phyloP scores from a whole-genome alignment of 2,797 vertebrate genomes.

The Sebastolobus altivelis region DNA sequence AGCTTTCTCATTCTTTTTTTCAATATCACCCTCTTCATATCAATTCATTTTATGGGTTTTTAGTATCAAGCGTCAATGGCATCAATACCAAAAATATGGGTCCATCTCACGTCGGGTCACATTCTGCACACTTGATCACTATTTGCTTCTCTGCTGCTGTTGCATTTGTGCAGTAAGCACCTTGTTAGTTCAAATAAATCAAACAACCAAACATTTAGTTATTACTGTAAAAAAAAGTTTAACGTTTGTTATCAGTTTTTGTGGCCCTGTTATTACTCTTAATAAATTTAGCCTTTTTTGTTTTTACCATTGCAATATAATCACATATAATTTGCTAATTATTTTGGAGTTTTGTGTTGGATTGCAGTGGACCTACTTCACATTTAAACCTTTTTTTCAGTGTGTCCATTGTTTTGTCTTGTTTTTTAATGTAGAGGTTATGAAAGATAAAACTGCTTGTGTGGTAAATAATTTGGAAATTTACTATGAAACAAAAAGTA shows the following conservation, averaged over 20 bases:
- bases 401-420: neutral
- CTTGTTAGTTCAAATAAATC: neutral
- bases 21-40: no score
- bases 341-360: fast-evolving
- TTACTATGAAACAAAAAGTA: neutral
- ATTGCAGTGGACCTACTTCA: neutral
- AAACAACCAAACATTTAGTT: neutral
- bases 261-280: neutral
- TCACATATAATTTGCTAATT: no score
- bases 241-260: neutral
- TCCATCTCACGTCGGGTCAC: neutral
- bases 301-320: fast-evolving
- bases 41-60: neutral
- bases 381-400: neutral
- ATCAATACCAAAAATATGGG: neutral
- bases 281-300: neutral
- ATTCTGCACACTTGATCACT: neutral
- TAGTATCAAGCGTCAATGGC: neutral
- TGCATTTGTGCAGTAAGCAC: neutral
- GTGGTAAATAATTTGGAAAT: neutral
- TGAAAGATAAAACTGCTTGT: neutral
- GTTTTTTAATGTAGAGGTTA: neutral
- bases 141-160: neutral
- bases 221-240: neutral
- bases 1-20: neutral